A percentile compares a stretch with the other conserved stretches of the same genome.
Conservation (phyloP, 2,888 invertebrate genomes). For the Papilio protenor region DNA sequence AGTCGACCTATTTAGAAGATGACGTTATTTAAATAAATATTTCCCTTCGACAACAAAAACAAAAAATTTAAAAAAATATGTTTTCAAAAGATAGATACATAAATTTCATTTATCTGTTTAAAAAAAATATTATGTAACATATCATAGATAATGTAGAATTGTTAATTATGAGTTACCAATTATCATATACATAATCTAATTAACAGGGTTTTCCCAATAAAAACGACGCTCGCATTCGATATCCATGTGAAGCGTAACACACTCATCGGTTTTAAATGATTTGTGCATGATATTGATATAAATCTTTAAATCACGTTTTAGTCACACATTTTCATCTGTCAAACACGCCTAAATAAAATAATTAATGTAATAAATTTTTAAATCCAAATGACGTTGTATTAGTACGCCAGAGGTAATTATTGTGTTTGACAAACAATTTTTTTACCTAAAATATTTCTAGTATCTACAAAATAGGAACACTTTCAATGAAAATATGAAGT, state of each 20-base stretch:
- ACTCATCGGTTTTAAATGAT: background rate
- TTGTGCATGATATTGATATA: slow-evolving; percentile 23
- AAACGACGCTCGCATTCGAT: background rate
- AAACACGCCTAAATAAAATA: background rate
- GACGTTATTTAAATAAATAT: no score
- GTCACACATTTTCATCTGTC: slow-evolving; percentile 26
- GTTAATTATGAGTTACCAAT: background rate
- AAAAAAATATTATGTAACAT: no score
- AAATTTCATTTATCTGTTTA: no score
- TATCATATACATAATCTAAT: background rate
- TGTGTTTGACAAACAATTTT: background rate
- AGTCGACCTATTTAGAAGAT: no score
- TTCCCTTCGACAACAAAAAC: no score
- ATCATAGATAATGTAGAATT: no score
- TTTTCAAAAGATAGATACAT: no score
- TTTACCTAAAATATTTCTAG: no score
- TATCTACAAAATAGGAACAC: background rate
- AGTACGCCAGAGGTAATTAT: no score
- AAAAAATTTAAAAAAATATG: no score
- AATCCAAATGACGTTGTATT: background rate
- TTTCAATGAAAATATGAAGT: background rate
- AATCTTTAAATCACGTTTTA: background rate
- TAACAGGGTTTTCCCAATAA: slow-evolving; percentile 1
- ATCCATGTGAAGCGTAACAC: background rate
- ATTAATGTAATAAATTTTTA: background rate